phyloP scores from a whole-genome alignment of 1,140 invertebrate genomes.

The Drosophila sturtevanti region DNA sequence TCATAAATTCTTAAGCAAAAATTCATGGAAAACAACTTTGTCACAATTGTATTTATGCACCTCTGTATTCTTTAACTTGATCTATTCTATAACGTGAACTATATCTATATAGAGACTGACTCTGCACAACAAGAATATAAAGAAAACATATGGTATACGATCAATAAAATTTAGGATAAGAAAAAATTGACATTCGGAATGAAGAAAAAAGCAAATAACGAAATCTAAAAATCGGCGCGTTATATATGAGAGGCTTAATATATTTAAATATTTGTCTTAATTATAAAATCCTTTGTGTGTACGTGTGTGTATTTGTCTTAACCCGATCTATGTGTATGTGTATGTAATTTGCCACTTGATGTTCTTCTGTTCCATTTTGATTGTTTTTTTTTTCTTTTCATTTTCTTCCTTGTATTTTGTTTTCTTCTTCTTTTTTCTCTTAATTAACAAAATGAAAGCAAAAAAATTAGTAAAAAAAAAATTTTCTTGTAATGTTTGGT shows the following conservation, averaged over 20 bases:
- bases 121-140: constrained; percentile 6
- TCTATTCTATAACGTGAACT: neutral
- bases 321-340: constrained; percentile 17
- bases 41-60: neutral
- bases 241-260: neutral
- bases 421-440: constrained; percentile 30
- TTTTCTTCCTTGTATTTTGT: constrained; percentile 12
- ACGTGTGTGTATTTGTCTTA: constrained; percentile 12
- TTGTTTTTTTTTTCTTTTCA: constrained; percentile 26
- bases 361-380: constrained; percentile 26
- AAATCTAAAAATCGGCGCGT: constrained; percentile 4
- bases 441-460: neutral
- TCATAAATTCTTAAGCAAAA: neutral
- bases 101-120: neutral
- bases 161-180: constrained; percentile 17
- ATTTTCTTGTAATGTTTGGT: constrained; percentile 28
- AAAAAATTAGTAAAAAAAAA: constrained; percentile 12
- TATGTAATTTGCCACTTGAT: constrained; percentile 31
- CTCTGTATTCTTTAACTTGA: neutral
- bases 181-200: constrained; percentile 77
- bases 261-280: constrained; percentile 14
- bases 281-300: constrained; percentile 20
- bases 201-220: neutral
- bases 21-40: neutral
- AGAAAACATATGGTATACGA: neutral